Evolutionary conservation across 2,113 vertebrate species (phyloP).

Genomic region (Podarcis raffonei): DNA sequence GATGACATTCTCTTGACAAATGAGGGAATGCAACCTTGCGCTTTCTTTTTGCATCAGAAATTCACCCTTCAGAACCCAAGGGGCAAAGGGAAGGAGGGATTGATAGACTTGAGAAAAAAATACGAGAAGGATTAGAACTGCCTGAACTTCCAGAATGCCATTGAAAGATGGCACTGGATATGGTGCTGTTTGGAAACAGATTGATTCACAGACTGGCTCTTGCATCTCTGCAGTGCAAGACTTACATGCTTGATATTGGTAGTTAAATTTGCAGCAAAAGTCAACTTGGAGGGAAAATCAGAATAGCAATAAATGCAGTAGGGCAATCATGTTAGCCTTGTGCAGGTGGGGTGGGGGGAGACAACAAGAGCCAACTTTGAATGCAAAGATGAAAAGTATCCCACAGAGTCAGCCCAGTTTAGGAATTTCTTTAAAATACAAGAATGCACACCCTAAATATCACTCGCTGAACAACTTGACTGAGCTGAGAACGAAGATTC

Average conservation of each 20-base stretch:
- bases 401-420: neutral
- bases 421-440: conserved; percentile 1
- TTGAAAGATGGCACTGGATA: neutral
- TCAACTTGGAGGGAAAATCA: neutral
- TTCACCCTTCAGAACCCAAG: too few relatives aligned
- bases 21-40: too few relatives aligned
- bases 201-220: neutral
- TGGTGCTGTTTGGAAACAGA: neutral
- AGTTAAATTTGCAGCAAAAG: neutral
- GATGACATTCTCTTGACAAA: too few relatives aligned
- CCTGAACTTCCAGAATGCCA: neutral
- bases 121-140: too few relatives aligned
- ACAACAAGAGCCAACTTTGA: neutral
- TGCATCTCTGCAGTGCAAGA: neutral
- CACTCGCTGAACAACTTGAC: neutral
- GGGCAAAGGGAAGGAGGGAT: too few relatives aligned
- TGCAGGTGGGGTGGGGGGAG: neutral
- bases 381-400: neutral
- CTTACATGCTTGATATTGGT: neutral
- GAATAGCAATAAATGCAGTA: neutral
- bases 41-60: too few relatives aligned
- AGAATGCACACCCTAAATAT: neutral
- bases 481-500: neutral
- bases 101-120: neutral
- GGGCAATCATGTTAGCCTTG: neutral